Percentiles rank a stretch among this genome's conserved stretches.
Conservation (phyloP, 2,797 vertebrate genomes). For the Neosalanx taihuensis region DNA sequence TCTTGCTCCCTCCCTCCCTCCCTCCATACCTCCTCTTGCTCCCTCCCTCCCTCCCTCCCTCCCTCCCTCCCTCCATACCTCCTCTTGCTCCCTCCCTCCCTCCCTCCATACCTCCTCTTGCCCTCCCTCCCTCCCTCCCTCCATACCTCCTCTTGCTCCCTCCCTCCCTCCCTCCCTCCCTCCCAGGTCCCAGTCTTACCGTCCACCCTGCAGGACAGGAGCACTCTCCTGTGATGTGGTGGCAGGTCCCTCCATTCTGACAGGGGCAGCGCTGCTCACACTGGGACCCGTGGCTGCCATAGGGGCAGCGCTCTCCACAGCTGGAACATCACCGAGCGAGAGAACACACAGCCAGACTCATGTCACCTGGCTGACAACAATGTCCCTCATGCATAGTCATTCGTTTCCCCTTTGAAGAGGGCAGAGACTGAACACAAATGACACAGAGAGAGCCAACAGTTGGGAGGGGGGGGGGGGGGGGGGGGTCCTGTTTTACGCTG, state of each 20-base stretch:
- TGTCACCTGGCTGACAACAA: not conserved
- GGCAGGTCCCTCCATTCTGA: constrained; percentile 93
- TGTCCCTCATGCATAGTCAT: not conserved
- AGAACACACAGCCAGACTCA: not conserved
- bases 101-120: too few relatives aligned
- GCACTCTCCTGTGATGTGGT: constrained; percentile 97
- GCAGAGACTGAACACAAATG: not conserved
- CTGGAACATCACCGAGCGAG: constrained; percentile 62
- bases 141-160: not conserved
- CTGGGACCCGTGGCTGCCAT: constrained; percentile 91
- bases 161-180: constrained; percentile 10
- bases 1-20: too few relatives aligned
- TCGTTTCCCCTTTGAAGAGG: too few relatives aligned
- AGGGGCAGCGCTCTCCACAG: constrained; percentile 92
- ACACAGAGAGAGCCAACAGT: not conserved
- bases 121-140: not conserved
- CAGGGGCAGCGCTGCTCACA: constrained; percentile 96
- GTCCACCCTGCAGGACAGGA: constrained; percentile 92
- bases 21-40: too few relatives aligned
- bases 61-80: not conserved
- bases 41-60: not conserved
- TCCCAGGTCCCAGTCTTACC: constrained; percentile 67
- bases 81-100: too few relatives aligned
- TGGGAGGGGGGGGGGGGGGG: constrained; percentile 10
- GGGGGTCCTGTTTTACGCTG: constrained; percentile 6